A percentile compares a stretch with the other conserved stretches of the same genome.
These are phyloP conservation scores for Daubentonia madagascariensis DNA, from an alignment of 2,113 vertebrate species.

Conservation along the genomic window DNA sequence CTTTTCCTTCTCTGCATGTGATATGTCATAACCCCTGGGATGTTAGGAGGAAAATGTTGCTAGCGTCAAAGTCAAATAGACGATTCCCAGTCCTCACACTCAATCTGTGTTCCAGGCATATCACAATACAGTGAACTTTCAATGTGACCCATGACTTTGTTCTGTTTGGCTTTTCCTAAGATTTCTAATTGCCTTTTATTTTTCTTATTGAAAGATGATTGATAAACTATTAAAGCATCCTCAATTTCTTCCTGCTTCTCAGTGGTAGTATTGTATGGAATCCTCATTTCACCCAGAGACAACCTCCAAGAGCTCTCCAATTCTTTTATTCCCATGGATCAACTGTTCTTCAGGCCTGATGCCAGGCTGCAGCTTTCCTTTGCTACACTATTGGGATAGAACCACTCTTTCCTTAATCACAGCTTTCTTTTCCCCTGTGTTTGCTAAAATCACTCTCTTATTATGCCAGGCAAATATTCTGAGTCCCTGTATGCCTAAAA, in stretches of 20 bases:
- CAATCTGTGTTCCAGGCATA: neutral
- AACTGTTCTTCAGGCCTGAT: neutral
- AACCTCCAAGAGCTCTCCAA: neutral
- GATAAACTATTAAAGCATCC: neutral
- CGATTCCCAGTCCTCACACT: neutral
- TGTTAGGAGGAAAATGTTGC: neutral
- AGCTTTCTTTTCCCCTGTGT: neutral
- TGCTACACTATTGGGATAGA: neutral
- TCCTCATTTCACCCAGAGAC: neutral
- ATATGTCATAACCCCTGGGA: neutral
- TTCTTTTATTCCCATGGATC: neutral
- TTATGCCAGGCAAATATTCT: conserved; percentile 20
- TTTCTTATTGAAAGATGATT: neutral
- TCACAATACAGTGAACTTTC: neutral
- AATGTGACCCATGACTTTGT: neutral
- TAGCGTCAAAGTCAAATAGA: neutral
- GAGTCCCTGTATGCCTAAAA: neutral
- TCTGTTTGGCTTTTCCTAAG: neutral
- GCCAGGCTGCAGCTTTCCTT: neutral
- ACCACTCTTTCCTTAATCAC: neutral
- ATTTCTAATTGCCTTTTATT: conserved; percentile 28
- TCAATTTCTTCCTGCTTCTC: neutral
- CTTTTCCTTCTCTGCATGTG: conserved; percentile 35
- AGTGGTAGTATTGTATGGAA: neutral
- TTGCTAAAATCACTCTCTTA: conserved; percentile 8